Base-by-base conservation (phyloP, 2,113 vertebrate genomes). In the Aramus guarauna region DNA sequence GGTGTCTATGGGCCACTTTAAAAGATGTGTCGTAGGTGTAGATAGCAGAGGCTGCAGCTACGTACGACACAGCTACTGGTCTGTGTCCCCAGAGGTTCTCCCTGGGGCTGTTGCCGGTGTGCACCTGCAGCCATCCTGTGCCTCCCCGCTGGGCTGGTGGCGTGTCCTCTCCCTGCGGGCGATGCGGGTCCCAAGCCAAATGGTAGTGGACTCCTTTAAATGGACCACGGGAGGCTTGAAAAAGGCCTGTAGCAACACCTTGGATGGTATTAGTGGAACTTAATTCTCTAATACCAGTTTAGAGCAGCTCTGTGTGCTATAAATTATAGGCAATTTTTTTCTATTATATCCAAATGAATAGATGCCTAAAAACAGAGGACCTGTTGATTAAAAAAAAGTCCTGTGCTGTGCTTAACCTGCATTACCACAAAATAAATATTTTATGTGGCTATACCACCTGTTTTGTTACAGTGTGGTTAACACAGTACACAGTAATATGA, bases 1-100 rank as follows among this genome's bases (percentile, higher is more conserved):
- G 81, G 95, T 97, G 96, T 97, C 95, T 89, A 24, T 94, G 63
- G 50, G 76, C 97, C 89, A 45, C 94, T 85, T 87, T 71, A 56
- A 96, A 84, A 58, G 56, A 43, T 64, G 86, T 83, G 58, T 92
- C 60, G 14, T 26, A 64, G 56, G 22, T 43, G 36, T n/a, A 48
- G 76, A 29, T 29, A 60, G 34, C 58, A 83, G 67, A 67, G 72
- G 37, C 82, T 74, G 45, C 90, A 88, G 71, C 50, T 80, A 9
- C n/a, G 23, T 80, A 9, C n/a, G 26, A 32, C 56, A 39, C 55
- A 52, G 39, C 43, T 74, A 39, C 43, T 55, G 2, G 24, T 45
- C 9, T 47, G 17, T 41, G 41, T 78, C 18, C 66, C 60, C 55
- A 58, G 79, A 50, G 45, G 30, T 20, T 39, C 27, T 68, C 56